Conservation (phyloP, 2,113 vertebrate species). For the Gadus macrocephalus region DNA sequence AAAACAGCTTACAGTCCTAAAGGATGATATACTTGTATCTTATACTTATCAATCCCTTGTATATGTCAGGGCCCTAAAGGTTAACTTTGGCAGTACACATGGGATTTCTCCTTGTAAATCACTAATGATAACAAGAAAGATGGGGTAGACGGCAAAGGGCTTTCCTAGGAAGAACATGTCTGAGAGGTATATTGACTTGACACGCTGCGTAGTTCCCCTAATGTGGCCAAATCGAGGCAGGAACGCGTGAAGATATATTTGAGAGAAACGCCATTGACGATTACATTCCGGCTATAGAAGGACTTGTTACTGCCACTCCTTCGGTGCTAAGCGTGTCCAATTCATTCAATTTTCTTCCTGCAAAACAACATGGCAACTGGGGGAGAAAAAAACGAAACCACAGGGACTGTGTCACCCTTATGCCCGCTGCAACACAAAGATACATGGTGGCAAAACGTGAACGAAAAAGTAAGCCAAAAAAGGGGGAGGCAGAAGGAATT, state of each 20-base stretch:
- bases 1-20: too few relatives aligned
- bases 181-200: constrained; percentile 33
- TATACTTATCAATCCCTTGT: too few relatives aligned
- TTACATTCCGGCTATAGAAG: constrained; percentile 39
- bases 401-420: constrained; percentile 48
- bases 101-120: too few relatives aligned
- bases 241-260: constrained; percentile 62
- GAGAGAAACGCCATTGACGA: constrained; percentile 42
- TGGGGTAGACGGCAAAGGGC: neutral
- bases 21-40: too few relatives aligned
- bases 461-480: neutral
- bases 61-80: too few relatives aligned
- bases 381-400: constrained; percentile 31
- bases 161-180: neutral
- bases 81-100: too few relatives aligned
- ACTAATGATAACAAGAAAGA: too few relatives aligned
- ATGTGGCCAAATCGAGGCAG: constrained; percentile 56
- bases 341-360: constrained; percentile 52
- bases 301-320: constrained; percentile 44
- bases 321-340: constrained; percentile 54
- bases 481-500: constrained; percentile 7
- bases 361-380: constrained; percentile 36
- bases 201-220: constrained; percentile 49
- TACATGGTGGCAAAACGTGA: too few relatives aligned
- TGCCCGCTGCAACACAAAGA: too few relatives aligned